These are phyloP conservation scores for Yasuhikotakia modesta DNA, from an alignment of 2,797 vertebrate genomes.

Conservation along the genomic window DNA sequence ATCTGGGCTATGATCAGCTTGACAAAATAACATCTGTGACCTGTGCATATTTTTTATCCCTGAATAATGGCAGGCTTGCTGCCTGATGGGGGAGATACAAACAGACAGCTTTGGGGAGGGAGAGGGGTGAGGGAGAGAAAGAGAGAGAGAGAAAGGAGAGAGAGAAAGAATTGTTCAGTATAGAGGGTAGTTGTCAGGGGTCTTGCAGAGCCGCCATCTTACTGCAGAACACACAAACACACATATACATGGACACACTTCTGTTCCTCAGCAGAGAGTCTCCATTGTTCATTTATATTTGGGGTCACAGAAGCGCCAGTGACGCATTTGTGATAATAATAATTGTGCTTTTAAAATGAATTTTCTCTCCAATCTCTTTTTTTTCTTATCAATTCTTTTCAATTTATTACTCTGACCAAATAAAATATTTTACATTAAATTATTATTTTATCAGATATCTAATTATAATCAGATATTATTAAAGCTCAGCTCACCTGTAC, in stretches of 20 bases:
- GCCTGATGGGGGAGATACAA: constrained; percentile 7
- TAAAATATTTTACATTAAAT: background rate
- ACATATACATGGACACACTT: background rate
- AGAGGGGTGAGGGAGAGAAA: background rate
- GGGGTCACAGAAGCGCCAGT: background rate
- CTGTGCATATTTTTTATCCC: background rate
- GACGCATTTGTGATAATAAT: background rate
- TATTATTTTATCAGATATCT: no score
- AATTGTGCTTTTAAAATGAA: background rate
- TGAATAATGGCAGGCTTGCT: constrained; percentile 16
- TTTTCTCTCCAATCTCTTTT: no score
- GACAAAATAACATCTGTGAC: constrained; percentile 5
- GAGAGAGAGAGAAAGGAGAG: background rate
- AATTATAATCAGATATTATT: background rate
- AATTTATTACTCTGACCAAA: background rate
- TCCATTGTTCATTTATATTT: background rate
- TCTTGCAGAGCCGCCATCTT: background rate
- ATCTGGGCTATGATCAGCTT: constrained; percentile 9
- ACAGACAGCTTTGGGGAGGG: background rate
- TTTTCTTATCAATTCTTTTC: background rate
- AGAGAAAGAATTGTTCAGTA: constrained; percentile 1
- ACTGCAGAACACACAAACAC: background rate
- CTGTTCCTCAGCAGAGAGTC: background rate
- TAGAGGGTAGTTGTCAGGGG: constrained; percentile 10
- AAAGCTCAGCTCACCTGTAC: background rate